Conservation (phyloP, 2,888 invertebrate species). For the Dascillus cervinus region DNA sequence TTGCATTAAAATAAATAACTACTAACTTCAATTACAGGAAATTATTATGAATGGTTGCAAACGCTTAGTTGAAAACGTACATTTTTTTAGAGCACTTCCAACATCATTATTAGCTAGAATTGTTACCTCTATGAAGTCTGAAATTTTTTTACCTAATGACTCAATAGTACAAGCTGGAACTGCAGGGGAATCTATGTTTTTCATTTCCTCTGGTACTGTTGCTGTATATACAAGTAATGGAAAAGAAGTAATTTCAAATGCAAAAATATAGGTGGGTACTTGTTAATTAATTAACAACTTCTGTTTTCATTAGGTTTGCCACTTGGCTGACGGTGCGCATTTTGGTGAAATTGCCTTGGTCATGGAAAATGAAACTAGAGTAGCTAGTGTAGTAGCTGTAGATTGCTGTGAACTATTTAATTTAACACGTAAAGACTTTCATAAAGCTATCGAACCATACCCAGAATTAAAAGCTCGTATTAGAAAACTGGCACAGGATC, state of each 20-base stretch:
- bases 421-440: slow-evolving; percentile 37
- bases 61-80: slow-evolving; percentile 48
- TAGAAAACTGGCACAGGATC: slow-evolving; percentile 26
- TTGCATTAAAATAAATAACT: slow-evolving; percentile 4
- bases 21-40: slow-evolving; percentile 39
- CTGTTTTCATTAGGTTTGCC: slow-evolving; percentile 35
- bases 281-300: background rate
- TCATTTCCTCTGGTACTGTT: slow-evolving; percentile 54
- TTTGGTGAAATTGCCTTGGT: slow-evolving; percentile 45
- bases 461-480: slow-evolving; percentile 34
- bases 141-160: slow-evolving; percentile 54
- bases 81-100: slow-evolving; percentile 48
- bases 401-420: slow-evolving; percentile 42
- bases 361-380: slow-evolving; percentile 36
- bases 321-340: slow-evolving; percentile 42
- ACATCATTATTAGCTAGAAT: slow-evolving; percentile 45
- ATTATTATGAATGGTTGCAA: slow-evolving; percentile 49
- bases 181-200: slow-evolving; percentile 56
- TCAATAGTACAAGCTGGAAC: slow-evolving; percentile 51
- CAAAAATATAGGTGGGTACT: background rate
- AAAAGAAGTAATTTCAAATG: slow-evolving; percentile 44
- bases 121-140: slow-evolving; percentile 46
- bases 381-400: slow-evolving; percentile 40
- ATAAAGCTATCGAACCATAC: slow-evolving; percentile 33
- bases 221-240: slow-evolving; percentile 52